phyloP scores from a whole-genome alignment of 2,113 vertebrate genomes.

The Spea multiplicata region DNA sequence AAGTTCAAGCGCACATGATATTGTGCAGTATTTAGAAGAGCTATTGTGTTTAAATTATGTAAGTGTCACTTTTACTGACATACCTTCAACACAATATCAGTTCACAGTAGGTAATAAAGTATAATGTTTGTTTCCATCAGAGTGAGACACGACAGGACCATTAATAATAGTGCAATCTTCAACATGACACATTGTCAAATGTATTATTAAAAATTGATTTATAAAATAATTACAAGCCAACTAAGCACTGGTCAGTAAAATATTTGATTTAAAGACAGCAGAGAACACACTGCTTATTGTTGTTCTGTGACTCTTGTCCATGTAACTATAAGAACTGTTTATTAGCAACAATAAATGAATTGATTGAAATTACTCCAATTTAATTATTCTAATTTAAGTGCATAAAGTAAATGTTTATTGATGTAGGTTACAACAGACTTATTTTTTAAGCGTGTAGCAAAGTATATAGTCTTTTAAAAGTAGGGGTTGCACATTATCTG shows the following conservation, averaged over 20 bases:
- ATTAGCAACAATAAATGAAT: no score
- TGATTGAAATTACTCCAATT: no score
- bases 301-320: neutral
- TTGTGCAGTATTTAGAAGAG: neutral
- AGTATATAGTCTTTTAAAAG: no score
- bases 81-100: neutral
- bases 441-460: no score
- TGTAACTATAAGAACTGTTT: no score
- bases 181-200: neutral
- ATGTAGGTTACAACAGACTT: no score
- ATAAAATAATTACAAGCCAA: neutral
- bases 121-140: neutral
- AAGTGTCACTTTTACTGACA: neutral
- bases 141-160: neutral
- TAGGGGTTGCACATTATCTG: no score
- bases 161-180: neutral
- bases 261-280: no score
- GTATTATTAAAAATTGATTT: neutral
- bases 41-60: neutral
- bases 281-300: no score
- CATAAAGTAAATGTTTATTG: no score
- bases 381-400: no score
- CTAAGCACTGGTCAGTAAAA: neutral
- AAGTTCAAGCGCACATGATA: neutral
- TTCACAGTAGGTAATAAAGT: neutral